Conservation (phyloP, 37 sponge, comb jelly and placozoan genomes). For the Mnemiopsis leidyi region DNA sequence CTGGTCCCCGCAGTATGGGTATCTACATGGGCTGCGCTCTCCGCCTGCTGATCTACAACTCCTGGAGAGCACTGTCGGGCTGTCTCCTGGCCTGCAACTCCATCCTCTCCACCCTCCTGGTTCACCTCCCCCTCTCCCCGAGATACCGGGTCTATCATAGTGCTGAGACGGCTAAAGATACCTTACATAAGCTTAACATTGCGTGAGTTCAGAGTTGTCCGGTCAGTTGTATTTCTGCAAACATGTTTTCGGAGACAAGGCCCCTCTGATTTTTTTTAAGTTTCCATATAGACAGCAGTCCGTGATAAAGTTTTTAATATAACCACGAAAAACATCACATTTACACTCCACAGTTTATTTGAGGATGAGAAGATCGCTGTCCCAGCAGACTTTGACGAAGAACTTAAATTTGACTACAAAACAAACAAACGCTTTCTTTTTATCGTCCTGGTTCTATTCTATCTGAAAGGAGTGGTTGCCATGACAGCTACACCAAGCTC, state of each 20-base stretch:
- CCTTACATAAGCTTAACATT: not conserved
- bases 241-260: not conserved
- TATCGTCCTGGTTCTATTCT: not conserved
- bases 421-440: not conserved
- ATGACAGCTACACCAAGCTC: slow-evolving; percentile 13
- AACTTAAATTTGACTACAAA: not conserved
- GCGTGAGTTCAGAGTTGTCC: slow-evolving; percentile 19
- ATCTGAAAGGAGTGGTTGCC: not conserved
- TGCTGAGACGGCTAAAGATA: not conserved
- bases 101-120: not conserved
- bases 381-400: not conserved
- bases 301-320: not conserved
- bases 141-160: not conserved
- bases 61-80: not conserved
- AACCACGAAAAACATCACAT: not conserved
- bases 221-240: too few relatives aligned
- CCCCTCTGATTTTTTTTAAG: not conserved
- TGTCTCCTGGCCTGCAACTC: not conserved
- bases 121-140: not conserved
- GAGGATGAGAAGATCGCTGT: not conserved
- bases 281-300: not conserved
- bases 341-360: not conserved
- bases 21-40: not conserved
- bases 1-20: not conserved
- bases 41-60: not conserved